These are phyloP conservation scores for Hyaena hyaena DNA, from an alignment of 2,113 vertebrate species.

Conservation along the genomic window DNA sequence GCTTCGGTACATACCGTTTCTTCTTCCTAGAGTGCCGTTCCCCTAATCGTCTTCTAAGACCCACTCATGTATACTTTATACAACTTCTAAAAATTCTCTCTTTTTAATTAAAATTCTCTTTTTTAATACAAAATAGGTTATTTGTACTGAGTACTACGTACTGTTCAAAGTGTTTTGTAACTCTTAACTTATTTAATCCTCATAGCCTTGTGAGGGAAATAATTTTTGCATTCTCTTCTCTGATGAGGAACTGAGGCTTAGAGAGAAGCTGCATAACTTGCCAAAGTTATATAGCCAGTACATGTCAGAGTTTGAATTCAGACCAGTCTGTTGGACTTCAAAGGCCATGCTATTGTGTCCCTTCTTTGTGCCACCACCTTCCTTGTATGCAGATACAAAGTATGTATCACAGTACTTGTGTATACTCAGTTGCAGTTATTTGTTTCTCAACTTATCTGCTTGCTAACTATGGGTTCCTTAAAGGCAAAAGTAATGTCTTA, in stretches of 20 bases:
- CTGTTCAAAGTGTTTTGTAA: not conserved
- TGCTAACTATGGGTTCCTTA: not conserved
- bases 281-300: not conserved
- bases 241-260: not conserved
- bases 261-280: not conserved
- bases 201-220: not conserved
- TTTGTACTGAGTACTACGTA: not conserved
- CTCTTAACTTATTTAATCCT: not conserved
- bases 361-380: not conserved
- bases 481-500: slow-evolving; percentile 17
- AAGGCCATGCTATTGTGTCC: not conserved
- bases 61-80: not conserved
- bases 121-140: not conserved
- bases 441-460: not conserved
- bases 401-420: not conserved
- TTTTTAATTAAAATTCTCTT: not conserved
- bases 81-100: not conserved
- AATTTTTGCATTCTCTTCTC: not conserved
- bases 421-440: not conserved
- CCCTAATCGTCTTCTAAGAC: not conserved
- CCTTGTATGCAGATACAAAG: not conserved
- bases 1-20: not conserved
- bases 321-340: not conserved
- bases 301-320: not conserved
- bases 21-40: not conserved